A percentile compares a stretch with the other conserved stretches of the same genome.
Conservation (phyloP, 2,797 vertebrate genomes). For the Melanitta fusca region DNA sequence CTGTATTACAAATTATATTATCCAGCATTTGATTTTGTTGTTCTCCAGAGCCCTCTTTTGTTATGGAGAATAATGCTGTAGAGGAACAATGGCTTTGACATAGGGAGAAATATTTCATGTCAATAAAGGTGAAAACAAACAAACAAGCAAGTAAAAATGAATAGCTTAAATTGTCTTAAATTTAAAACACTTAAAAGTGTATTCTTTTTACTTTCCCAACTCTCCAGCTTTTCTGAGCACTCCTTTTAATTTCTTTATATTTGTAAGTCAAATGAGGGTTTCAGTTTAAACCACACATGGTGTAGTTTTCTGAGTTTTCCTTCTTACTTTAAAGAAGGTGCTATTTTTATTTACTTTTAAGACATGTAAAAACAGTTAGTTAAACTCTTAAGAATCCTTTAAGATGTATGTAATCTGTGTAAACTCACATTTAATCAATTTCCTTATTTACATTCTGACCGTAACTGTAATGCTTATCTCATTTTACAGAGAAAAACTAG, state of each 20-base stretch:
- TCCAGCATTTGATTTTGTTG: neutral
- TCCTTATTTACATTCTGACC: conserved; percentile 44
- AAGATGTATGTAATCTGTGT: neutral
- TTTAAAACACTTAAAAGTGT: too few species aligned
- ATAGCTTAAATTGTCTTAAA: neutral
- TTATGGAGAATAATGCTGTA: neutral
- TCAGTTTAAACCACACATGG: neutral
- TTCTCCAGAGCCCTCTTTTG: neutral
- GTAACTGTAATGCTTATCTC: neutral
- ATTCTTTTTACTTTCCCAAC: neutral
- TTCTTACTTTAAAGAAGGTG: neutral
- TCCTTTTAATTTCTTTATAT: neutral
- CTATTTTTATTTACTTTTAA: conserved; percentile 25
- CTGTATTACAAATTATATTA: neutral
- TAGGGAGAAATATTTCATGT: neutral
- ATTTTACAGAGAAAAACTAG: neutral
- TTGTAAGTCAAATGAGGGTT: neutral
- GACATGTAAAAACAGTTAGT: neutral
- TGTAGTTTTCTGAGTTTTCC: neutral
- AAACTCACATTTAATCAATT: conserved; percentile 54
- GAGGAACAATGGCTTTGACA: neutral
- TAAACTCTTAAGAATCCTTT: conserved; percentile 24
- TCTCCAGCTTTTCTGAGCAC: neutral
- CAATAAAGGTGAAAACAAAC: neutral
- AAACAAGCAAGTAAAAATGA: neutral